These are phyloP conservation scores for Eristalis pertinax DNA, from an alignment of 2,888 invertebrate genomes.

Conservation along the genomic window DNA sequence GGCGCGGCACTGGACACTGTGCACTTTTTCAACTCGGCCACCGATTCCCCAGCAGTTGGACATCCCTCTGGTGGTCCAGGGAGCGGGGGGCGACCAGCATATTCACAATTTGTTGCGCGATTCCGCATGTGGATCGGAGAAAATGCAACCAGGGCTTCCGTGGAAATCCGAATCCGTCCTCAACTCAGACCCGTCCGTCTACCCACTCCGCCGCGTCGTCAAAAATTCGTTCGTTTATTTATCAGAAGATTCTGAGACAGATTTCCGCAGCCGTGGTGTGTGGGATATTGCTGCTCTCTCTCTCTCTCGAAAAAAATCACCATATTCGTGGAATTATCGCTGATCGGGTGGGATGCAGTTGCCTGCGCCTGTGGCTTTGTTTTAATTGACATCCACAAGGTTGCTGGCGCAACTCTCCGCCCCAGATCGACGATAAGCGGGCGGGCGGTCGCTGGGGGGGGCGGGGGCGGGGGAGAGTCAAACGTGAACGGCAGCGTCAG, in stretches of 20 bases:
- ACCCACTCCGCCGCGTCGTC: neutral
- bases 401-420: neutral
- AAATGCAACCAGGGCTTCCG: conserved; percentile 33
- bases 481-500: neutral
- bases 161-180: conserved; percentile 36
- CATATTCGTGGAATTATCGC: conserved; percentile 46
- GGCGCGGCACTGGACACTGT: no score
- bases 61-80: neutral
- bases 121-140: conserved; percentile 22
- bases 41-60: conserved; percentile 2
- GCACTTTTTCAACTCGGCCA: no score
- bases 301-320: conserved; percentile 33
- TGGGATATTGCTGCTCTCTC: conserved; percentile 40
- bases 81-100: conserved; percentile 9
- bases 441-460: no score
- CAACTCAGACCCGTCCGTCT: neutral
- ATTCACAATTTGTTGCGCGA: conserved; percentile 51
- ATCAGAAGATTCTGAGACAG: conserved; percentile 50
- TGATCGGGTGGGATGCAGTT: conserved; percentile 40
- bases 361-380: conserved; percentile 10
- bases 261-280: conserved; percentile 47
- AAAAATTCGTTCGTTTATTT: conserved; percentile 31
- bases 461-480: no score
- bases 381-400: conserved; percentile 25
- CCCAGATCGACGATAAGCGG: neutral